Evolutionary conservation across 2,797 vertebrate genomes (phyloP).

Genomic region (Myotis myotis): DNA sequence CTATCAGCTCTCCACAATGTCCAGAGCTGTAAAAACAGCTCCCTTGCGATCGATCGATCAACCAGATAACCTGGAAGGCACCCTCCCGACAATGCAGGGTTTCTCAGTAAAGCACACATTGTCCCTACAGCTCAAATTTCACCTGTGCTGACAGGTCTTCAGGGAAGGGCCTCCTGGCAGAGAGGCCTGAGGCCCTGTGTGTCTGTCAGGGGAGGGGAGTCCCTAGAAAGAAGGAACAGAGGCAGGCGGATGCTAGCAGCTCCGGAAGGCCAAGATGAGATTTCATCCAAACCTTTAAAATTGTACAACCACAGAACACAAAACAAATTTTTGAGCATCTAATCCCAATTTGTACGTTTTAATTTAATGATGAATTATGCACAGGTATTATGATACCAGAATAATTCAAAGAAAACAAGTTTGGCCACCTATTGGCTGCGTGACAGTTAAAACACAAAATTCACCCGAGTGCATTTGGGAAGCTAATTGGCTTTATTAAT

Average conservation of each 20-base stretch:
- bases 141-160: not conserved
- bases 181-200: not conserved
- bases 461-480: not conserved
- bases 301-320: not conserved
- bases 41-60: not conserved
- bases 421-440: not conserved
- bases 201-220: not conserved
- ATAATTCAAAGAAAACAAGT: not conserved
- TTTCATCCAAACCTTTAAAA: not conserved
- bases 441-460: not conserved
- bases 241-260: not conserved
- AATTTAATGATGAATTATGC: not conserved
- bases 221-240: not conserved
- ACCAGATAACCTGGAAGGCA: not conserved
- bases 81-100: not conserved
- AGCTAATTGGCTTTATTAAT: not conserved
- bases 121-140: not conserved
- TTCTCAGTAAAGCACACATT: not conserved
- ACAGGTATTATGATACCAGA: not conserved
- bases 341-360: not conserved
- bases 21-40: constrained; percentile 32
- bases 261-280: not conserved
- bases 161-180: not conserved
- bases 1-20: not conserved
- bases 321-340: not conserved